Evolutionary conservation across 2,888 invertebrate genomes (phyloP), one percentile per base, ranked within the genome.

Genomic region (Anaspis maculata): DNA sequence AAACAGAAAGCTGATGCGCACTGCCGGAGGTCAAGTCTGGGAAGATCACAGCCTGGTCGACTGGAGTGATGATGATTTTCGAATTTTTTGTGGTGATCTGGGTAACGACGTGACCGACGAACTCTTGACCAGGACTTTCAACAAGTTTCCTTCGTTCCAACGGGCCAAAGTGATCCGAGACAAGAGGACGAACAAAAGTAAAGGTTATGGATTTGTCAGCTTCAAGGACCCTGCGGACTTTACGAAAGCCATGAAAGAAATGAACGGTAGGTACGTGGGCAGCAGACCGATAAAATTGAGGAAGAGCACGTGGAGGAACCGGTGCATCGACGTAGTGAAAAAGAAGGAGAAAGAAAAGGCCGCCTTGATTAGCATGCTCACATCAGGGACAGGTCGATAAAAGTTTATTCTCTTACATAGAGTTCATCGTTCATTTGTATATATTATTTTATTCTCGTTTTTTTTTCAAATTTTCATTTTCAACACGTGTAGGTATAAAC

Each of bases 201-300:
- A 96, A 70, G 98, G 98, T 1, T 98, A 94, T 63, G 98, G 98
- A 1, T 98, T 98, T 65, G 91, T 97, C 44, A 96, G 96, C 56
- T 98, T 98, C 64, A 91, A 89, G 55, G 95, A 97, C 64, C 95
- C 96, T 0, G 84, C 87, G 16, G 98, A 98, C 65, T 98, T 97
- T 59, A 94, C 94, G 32, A 83, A 87, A 53, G 98, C 98, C 5
- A 97, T 97, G 87, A 89, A 96, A 59, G 98, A 99, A 72, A 94
- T 98, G 90, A 97, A 99, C 64, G 98, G 92, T 90, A 85, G 95
- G 37, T 99, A 99, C 64, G 98, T 99, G 0, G 98, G 98, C 37
- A 97, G 96, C 57, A 76, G 98, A 22, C 98, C 98, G 0, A 98
- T 98, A 42, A 99, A 99, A 63, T 68, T 98, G 34, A 71, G 97